phyloP scores from a whole-genome alignment of 2,113 vertebrate species.

The Stictonetta naevosa region DNA sequence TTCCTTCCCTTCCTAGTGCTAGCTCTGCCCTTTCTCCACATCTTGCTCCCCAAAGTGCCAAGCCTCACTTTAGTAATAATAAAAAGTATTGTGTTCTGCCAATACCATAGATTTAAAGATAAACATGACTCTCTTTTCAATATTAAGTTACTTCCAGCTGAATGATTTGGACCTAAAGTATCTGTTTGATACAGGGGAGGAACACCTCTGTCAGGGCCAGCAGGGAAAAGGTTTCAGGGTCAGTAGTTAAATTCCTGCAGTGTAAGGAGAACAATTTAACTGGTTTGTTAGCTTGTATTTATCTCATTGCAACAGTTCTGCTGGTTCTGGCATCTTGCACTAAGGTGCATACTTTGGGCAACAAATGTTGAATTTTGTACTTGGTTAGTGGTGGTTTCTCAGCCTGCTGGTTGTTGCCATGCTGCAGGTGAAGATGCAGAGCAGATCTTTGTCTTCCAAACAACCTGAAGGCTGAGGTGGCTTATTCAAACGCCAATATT shows the following conservation, averaged over 20 bases:
- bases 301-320: background rate
- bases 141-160: background rate
- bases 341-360: background rate
- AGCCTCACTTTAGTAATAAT: background rate
- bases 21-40: background rate
- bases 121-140: background rate
- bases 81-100: background rate
- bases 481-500: background rate
- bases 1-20: background rate
- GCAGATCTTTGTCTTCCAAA: background rate
- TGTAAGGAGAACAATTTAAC: accelerated
- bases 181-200: background rate
- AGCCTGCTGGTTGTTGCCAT: background rate
- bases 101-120: background rate
- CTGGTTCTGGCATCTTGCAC: background rate
- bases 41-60: background rate
- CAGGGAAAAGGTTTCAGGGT: background rate
- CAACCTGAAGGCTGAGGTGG: background rate
- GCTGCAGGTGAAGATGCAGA: background rate
- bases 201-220: background rate
- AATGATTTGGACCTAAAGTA: background rate
- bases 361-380: accelerated
- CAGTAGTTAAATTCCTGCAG: background rate
- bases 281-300: background rate
- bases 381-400: background rate